Evolutionary conservation across 2,888 invertebrate genomes (phyloP), one percentile per base, ranked within the genome.

Genomic region (Conchocele bisecta): DNA sequence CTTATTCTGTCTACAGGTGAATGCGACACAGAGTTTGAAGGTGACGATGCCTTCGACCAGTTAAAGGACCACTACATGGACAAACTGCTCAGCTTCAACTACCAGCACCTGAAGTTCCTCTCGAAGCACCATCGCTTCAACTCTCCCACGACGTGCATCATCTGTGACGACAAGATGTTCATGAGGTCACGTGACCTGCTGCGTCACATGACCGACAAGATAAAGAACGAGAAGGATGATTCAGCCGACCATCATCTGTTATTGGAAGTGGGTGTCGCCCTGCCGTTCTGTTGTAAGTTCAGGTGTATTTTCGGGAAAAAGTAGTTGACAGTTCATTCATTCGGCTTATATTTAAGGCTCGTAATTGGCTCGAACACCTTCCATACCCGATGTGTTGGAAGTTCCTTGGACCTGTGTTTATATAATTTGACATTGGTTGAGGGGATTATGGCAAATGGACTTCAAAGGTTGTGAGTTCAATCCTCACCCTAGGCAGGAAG

Each of bases 11-110:
- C 56, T 15, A 24, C 29, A 59, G 64, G 63, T 28, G 28, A 44
- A 24, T 44, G 58, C 17, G 33, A 15, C 15, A n/a, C 46, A 17
- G n/a, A 35, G 31, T 51, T 53, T n/a, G 56, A 61, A 9, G 57
- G 56, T 50, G 39, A 54, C 7, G 48, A 64, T 13, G 51, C 68
- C 9, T 61, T 64, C 0, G 64, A 66, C 22, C 42, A 46, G 22
- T 35, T 75, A 3, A 53, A 64, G 48, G 48, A 65, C 5, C 75
- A 75, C 35, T 75, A 75, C 46, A 26, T 59, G 35, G 68, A 71
- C n/a, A 63, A 60, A 15, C 24, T 75, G 15, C 53, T 50, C 20
- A 63, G 54, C 31, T 50, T 64, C 44, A 54, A 75, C 39, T 57
- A 51, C 4, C 39, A 51, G 6, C 75, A 75, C 22, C 51, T 51